Evolutionary conservation across 2,797 vertebrate species (phyloP), one percentile per base, ranked within the genome.

Genomic region (Kryptolebias ocellatus): DNA sequence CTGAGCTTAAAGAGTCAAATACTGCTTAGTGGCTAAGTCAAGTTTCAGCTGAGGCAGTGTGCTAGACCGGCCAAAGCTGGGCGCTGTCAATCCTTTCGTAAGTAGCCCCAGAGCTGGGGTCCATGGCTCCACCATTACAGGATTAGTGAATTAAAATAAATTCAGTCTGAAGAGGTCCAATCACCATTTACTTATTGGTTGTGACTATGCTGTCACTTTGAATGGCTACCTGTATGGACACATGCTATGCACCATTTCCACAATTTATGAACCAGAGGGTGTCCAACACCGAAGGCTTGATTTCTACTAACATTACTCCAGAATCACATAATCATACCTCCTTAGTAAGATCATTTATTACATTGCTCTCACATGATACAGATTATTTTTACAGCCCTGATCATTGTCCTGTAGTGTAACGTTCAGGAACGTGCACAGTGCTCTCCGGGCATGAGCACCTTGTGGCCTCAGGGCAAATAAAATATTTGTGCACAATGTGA

Each of bases 131-230:
- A 67, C 86, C 91, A 93, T 94, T 94, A 94, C 86, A 86, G 92
- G 94, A 94, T 94, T 94, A 94, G 90, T 87, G 89, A 92, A 93
- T 93, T 94, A 89, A 92, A 94, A 91, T 92, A 92, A 93, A 94
- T 93, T 91, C 86, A 86, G 84, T 74, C 83, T 79, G 52, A 89
- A 85, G 80, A 91, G 80, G 81, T 67, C 79, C 86, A 85, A 83
- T 90, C 90, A 89, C 70, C 49, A 17, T 57, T 57, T 72, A 79
- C 80, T 92, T 90, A 92, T 90, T 94, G 89, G 79, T 85, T 84
- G 87, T 93, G 90, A 93, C 85, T 77, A 67, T 50, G 70, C 90
- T 90, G 92, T 88, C 90, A 90, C 87, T 90, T 88, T 81, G 60
- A 91, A 92, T 90, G 80, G 81, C 66, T 86, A 82, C 85, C 74